Conservation (phyloP, 2,113 vertebrate genomes). For the Pampusana beccarii region DNA sequence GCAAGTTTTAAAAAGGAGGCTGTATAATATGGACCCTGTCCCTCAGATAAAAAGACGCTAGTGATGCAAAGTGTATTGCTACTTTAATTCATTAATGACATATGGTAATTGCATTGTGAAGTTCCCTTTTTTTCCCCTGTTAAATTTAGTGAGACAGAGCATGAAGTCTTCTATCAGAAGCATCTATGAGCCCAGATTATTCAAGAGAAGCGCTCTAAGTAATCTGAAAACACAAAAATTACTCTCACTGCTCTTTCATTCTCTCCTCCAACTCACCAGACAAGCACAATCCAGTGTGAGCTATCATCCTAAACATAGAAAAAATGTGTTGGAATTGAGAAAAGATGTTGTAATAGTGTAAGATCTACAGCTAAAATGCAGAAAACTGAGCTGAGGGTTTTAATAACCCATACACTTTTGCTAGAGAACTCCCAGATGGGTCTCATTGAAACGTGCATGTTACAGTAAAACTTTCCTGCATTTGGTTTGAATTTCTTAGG, state of each 20-base stretch:
- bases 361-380: neutral
- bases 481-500: neutral
- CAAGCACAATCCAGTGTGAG: neutral
- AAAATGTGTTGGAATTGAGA: neutral
- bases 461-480: neutral
- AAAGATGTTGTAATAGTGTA: neutral
- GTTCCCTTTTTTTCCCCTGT: neutral
- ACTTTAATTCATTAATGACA: neutral
- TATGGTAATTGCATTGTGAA: neutral
- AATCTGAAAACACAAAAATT: neutral
- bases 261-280: neutral
- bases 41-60: neutral
- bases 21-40: neutral
- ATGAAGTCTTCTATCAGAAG: neutral
- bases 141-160: neutral
- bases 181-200: neutral
- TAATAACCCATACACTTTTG: neutral
- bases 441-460: neutral
- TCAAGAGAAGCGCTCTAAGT: neutral
- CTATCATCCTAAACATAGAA: neutral
- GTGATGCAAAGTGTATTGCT: neutral
- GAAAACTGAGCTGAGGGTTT: neutral
- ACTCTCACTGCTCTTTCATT: neutral
- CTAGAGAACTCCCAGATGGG: neutral
- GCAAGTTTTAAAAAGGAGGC: neutral